phyloP scores from a whole-genome alignment of 2,113 vertebrate species.

The Urocynchramus pylzowi region DNA sequence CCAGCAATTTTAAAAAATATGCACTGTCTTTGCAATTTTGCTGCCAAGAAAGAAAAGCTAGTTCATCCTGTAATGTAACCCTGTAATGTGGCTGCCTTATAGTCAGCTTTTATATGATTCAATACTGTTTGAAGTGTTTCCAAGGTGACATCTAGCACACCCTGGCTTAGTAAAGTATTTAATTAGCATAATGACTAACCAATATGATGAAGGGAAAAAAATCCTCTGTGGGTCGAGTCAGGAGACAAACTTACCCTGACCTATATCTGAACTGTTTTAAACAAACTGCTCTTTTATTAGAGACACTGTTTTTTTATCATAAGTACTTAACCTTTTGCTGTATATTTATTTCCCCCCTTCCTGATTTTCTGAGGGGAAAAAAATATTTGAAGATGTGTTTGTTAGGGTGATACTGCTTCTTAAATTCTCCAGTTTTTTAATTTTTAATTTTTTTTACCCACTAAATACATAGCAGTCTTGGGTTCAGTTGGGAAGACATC shows the following conservation, averaged over 20 bases:
- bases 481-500: background rate
- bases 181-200: constrained; percentile 62
- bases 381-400: background rate
- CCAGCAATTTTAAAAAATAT: constrained; percentile 19
- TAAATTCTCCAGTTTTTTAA: background rate
- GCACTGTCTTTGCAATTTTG: constrained; percentile 27
- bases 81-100: background rate
- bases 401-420: background rate
- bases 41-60: constrained; percentile 41
- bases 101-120: constrained; percentile 31
- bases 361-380: background rate
- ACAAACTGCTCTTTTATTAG: background rate
- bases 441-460: no score
- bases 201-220: constrained; percentile 30
- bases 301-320: background rate
- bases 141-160: constrained; percentile 47
- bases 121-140: constrained; percentile 44
- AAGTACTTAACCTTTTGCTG: background rate
- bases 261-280: background rate
- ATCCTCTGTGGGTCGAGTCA: background rate
- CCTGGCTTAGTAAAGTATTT: constrained; percentile 44
- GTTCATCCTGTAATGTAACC: constrained; percentile 13
- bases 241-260: constrained; percentile 23
- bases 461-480: background rate
- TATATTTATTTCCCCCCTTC: background rate